Base-by-base conservation (phyloP, 1,140 invertebrate species). In the Cyclina sinensis region DNA sequence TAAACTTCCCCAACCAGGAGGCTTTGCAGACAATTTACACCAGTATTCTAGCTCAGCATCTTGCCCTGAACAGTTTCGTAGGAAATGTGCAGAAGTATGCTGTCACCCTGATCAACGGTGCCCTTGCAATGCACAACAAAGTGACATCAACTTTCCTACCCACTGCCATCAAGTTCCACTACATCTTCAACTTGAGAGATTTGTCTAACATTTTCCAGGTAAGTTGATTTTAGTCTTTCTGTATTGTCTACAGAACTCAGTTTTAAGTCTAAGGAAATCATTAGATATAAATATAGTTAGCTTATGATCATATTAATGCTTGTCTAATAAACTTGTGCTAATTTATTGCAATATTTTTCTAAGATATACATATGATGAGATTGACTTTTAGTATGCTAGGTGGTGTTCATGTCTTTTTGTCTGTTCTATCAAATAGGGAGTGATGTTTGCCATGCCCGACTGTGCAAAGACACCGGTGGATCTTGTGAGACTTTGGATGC, bases 121-220 rank as follows among this genome's bases (percentile, higher is more conserved):
- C 98, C 0, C 96, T 99, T 37, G 97, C 97, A 48, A 94, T 99
- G 16, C 99, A 99, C 94, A 97, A 97, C 91, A 98, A 98, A 96
- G 97, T 98, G 3, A 96, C 97, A 14, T 97, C 98, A 95, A 97
- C 98, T 14, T 99, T 99, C 94, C 96, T 99, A 68, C 98, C 98
- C 4, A 99, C 98, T 35, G 98, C 99, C 5, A 97, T 98, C 39
- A 99, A 99, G 95, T 99, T 99, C 93, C 99, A 99, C 95, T 99
- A 99, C 92, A 97, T 99, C 86, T 99, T 99, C 95, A 99, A 99
- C 96, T 96, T 99, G 35, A 96, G 99, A 81, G 99, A 99, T 94
- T 96, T 99, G 48, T 99, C 98, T 1, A 99, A 99, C 95, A 97
- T 96, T 65, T 96, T 96, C 93, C 96, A 96, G 95, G 96, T 96